These are phyloP conservation scores for Pseudochaenichthys georgianus DNA, from an alignment of 2,797 vertebrate species.

Conservation along the genomic window DNA sequence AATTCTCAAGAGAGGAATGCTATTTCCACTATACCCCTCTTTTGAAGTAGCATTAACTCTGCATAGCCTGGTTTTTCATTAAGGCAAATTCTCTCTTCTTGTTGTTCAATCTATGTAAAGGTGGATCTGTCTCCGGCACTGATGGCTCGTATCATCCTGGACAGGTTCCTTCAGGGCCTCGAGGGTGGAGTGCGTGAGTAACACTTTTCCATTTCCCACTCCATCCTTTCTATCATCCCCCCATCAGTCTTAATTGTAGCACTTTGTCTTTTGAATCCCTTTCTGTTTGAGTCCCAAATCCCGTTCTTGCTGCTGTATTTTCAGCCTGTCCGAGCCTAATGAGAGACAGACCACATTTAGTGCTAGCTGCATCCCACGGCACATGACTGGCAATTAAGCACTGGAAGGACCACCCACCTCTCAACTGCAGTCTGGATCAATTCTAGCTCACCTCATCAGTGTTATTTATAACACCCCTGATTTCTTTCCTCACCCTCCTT, in stretches of 20 bases:
- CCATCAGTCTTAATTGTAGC: slow-evolving; percentile 73
- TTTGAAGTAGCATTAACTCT: slow-evolving; percentile 48
- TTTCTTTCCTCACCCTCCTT: slow-evolving; percentile 63
- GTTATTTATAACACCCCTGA: slow-evolving; percentile 82
- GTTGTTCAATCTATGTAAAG: slow-evolving; percentile 75
- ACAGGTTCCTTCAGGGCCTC: slow-evolving; percentile 92
- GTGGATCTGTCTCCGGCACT: slow-evolving; percentile 95
- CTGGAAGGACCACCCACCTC: slow-evolving; percentile 84
- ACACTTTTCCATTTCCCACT: slow-evolving; percentile 65
- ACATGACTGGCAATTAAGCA: slow-evolving; percentile 87
- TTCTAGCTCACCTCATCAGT: slow-evolving; percentile 82
- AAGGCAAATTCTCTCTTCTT: slow-evolving; percentile 44
- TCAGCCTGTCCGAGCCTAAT: slow-evolving; percentile 79
- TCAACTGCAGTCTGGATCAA: slow-evolving; percentile 85
- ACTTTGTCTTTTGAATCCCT: slow-evolving; percentile 72
- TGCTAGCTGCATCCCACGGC: slow-evolving; percentile 79
- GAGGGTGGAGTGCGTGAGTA: slow-evolving; percentile 90
- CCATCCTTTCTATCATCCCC: slow-evolving; percentile 54
- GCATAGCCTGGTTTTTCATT: slow-evolving; percentile 41
- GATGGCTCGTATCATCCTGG: slow-evolving; percentile 94
- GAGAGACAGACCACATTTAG: slow-evolving; percentile 83
- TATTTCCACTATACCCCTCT: slow-evolving; percentile 20
- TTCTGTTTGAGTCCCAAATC: slow-evolving; percentile 61
- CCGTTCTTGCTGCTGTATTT: slow-evolving; percentile 71
- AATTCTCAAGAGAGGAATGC: slow-evolving; percentile 49